A percentile compares a stretch with the other conserved stretches of the same genome.
Conservation (phyloP, 1,140 invertebrate genomes). For the Panagrolaimus sp. region DNA sequence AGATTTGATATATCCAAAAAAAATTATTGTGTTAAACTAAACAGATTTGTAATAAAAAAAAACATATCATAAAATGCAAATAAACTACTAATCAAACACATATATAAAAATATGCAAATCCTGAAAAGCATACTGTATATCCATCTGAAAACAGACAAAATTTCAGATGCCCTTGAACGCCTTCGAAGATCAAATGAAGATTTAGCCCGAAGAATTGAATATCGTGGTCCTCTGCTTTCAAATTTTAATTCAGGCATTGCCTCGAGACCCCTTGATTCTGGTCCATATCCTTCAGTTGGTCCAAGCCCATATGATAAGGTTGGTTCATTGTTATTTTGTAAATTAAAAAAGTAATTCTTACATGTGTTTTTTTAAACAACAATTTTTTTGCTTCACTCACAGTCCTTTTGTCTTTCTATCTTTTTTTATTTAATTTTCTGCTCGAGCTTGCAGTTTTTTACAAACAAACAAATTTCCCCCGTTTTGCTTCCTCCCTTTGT, state of each 20-base stretch:
- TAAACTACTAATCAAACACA: not conserved
- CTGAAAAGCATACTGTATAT: constrained; percentile 9
- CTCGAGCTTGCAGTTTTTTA: not conserved
- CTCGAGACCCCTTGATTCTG: constrained; percentile 22
- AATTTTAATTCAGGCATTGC: constrained; percentile 34
- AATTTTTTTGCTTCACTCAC: too few relatives aligned
- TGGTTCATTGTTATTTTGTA: not conserved
- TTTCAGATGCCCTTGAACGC: constrained; percentile 39
- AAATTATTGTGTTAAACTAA: too few relatives aligned
- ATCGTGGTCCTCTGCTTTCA: constrained; percentile 55
- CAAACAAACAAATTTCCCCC: not conserved
- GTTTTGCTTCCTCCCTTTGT: not conserved
- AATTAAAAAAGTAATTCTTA: constrained; percentile 2
- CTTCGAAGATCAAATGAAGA: constrained; percentile 54
- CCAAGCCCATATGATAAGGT: constrained; percentile 55
- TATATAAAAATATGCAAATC: not conserved
- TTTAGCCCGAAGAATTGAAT: constrained; percentile 38
- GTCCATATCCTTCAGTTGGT: constrained; percentile 37
- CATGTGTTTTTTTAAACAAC: not conserved
- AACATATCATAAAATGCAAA: not conserved
- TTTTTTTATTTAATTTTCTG: not conserved
- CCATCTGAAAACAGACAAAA: constrained; percentile 2
- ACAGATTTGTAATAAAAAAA: constrained; percentile 3
- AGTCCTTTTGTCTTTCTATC: too few relatives aligned
- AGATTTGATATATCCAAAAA: too few relatives aligned